A percentile compares a stretch with the other conserved stretches of the same genome.
phyloP scores from a whole-genome alignment of 1,140 invertebrate species.

The Drosophila willistoni region DNA sequence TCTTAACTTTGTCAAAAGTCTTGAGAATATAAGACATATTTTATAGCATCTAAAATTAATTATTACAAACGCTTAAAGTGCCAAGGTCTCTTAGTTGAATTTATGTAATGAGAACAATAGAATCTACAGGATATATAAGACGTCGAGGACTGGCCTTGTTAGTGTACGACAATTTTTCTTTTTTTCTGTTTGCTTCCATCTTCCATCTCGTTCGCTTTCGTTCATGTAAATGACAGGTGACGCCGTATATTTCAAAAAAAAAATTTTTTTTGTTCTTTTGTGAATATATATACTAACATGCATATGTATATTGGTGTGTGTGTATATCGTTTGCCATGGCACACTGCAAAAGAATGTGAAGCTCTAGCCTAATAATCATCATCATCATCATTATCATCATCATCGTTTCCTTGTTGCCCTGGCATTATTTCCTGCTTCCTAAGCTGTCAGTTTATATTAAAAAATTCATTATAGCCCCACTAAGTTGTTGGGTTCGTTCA shows the following conservation, averaged over 20 bases:
- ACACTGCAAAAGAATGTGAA: constrained; percentile 1
- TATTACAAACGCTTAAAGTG: no score
- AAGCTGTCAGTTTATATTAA: constrained; percentile 14
- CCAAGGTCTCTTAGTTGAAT: no score
- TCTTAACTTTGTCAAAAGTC: no score
- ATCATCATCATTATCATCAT: neutral
- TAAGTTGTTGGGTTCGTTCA: constrained; percentile 9
- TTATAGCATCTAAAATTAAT: no score
- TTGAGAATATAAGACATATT: no score
- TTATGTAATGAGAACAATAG: no score
- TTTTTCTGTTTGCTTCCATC: neutral
- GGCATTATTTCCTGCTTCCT: constrained; percentile 12
- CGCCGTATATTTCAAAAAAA: neutral
- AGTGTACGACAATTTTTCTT: neutral
- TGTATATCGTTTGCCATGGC: neutral
- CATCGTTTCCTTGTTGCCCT: constrained; percentile 3
- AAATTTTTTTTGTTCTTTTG: neutral
- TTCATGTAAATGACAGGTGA: constrained; percentile 11
- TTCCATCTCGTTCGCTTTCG: neutral
- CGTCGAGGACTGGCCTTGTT: neutral
- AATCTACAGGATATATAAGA: neutral
- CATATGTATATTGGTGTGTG: neutral
- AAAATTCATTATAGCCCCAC: constrained; percentile 9
- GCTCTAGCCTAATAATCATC: neutral
- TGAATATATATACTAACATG: neutral